A percentile compares a stretch with the other conserved stretches of the same genome.
phyloP scores from a whole-genome alignment of 2,888 invertebrate species.

The Agrenia bidenticulata region DNA sequence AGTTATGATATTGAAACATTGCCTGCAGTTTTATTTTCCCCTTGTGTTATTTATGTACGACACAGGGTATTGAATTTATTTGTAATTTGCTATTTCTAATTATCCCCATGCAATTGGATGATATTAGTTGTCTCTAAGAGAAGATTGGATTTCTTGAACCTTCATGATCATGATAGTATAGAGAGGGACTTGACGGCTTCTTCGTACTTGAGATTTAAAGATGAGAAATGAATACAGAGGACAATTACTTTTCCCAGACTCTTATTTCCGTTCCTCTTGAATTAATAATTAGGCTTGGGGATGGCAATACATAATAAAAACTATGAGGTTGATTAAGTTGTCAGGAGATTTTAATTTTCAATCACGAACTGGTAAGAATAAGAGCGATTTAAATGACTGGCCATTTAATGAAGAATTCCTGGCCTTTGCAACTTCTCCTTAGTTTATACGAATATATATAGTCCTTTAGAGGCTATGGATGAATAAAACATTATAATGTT shows the following conservation, averaged over 20 bases:
- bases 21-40: not conserved
- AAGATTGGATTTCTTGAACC: not conserved
- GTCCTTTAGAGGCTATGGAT: too few species aligned
- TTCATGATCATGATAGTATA: too few species aligned
- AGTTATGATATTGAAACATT: too few species aligned
- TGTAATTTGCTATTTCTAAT: slow-evolving; percentile 10
- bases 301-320: not conserved
- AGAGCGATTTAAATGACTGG: too few species aligned
- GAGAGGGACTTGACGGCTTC: not conserved
- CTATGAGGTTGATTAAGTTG: slow-evolving; percentile 43
- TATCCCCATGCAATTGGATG: not conserved
- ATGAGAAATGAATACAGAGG: not conserved
- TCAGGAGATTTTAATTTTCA: slow-evolving; percentile 44
- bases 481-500: too few species aligned
- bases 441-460: too few species aligned
- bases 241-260: slow-evolving; percentile 2
- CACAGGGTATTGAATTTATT: not conserved
- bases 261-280: slow-evolving; percentile 10
- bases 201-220: not conserved
- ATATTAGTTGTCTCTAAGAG: not conserved
- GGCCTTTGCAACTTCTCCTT: slow-evolving; percentile 12
- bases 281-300: slow-evolving; percentile 3
- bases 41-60: not conserved
- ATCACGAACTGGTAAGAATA: slow-evolving; percentile 32
- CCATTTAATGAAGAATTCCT: too few species aligned